Base-by-base conservation (phyloP, 2,113 vertebrate species). In the Melanotaenia duboulayi region DNA sequence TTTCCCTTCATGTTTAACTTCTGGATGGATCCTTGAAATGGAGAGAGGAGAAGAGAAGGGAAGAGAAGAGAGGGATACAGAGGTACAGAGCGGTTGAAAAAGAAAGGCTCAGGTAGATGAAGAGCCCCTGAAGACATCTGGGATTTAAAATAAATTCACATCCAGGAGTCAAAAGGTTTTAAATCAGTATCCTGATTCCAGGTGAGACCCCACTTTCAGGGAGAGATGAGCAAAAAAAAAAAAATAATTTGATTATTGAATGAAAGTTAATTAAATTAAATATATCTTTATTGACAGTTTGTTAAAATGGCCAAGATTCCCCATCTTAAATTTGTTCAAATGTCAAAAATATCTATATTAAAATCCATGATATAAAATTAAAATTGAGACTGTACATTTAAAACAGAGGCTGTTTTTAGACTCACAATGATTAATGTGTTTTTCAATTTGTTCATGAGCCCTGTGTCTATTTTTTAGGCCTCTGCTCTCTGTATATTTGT, bases 1-100 rank as follows among this genome's bases (percentile, higher is more conserved):
- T 92, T 90, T 81, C 64, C 67, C 67, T 75, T 75, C 80, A 81
- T 79, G 85, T 85, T 48, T 88, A 91, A 90, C 81, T 72, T 83
- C 56, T 71, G 74, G 81, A 52, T 24, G 68, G 59, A 75, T 62
- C 57, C 74, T 87, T 88, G 88, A 91, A 91, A 91, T 90, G 82
- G 74, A 84, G 60, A 84, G 68, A 57, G 56, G 61, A 49, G 65
- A 74, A 70, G 59, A 46, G 73, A 56, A 52, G 71, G 44, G 60
- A 68, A 69, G 51, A 51, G 67, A 65, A 57, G 71, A 72, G 61
- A 69, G n/a, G 48, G 25, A 35, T 42, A 66, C 8, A 32, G 46
- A 8, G 49, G 37, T 8, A 48, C 23, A 56, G 49, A 71, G 10
- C n/a, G 22, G 49, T 46, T 2, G 8, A 42, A 49, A 49, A 68